Evolutionary conservation across 1,140 invertebrate genomes (phyloP).

Genomic region (Phocides pigmalion): DNA sequence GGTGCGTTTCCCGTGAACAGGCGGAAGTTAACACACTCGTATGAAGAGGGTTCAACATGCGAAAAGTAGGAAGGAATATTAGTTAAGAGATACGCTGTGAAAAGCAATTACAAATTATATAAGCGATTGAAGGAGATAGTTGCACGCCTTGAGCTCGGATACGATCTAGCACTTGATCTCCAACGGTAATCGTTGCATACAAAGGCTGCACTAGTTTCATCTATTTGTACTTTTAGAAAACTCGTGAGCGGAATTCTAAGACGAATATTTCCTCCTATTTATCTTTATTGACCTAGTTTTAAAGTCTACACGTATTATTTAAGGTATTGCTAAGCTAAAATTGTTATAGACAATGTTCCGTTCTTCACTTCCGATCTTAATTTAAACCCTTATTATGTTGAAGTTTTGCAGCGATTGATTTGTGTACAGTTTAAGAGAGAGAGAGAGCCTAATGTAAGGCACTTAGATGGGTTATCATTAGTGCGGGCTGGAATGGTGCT

Average conservation of each 20-base stretch:
- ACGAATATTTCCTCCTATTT: neutral
- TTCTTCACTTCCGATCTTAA: too few relatives aligned
- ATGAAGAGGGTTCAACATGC: conserved; percentile 42
- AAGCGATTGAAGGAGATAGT: conserved; percentile 67
- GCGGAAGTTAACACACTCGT: conserved; percentile 57
- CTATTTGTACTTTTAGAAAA: conserved; percentile 32
- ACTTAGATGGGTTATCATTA: too few relatives aligned
- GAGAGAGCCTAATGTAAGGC: too few relatives aligned
- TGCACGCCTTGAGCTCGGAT: conserved; percentile 55
- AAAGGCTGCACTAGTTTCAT: conserved; percentile 50
- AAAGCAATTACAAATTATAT: conserved; percentile 73
- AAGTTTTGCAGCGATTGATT: too few relatives aligned
- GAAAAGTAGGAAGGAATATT: conserved; percentile 63
- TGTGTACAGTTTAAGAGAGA: too few relatives aligned
- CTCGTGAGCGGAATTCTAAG: neutral
- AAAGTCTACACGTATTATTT: too few relatives aligned
- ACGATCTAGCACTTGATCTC: conserved; percentile 39
- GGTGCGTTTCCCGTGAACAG: too few relatives aligned
- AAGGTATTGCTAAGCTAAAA: too few relatives aligned
- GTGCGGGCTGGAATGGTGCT: too few relatives aligned
- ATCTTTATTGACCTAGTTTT: too few relatives aligned
- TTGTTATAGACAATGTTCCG: too few relatives aligned
- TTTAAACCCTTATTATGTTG: too few relatives aligned
- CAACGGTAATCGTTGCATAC: conserved; percentile 36
- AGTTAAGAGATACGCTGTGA: conserved; percentile 57